phyloP scores from a whole-genome alignment of 2,113 vertebrate genomes.

The Nyctereutes procyonoides region DNA sequence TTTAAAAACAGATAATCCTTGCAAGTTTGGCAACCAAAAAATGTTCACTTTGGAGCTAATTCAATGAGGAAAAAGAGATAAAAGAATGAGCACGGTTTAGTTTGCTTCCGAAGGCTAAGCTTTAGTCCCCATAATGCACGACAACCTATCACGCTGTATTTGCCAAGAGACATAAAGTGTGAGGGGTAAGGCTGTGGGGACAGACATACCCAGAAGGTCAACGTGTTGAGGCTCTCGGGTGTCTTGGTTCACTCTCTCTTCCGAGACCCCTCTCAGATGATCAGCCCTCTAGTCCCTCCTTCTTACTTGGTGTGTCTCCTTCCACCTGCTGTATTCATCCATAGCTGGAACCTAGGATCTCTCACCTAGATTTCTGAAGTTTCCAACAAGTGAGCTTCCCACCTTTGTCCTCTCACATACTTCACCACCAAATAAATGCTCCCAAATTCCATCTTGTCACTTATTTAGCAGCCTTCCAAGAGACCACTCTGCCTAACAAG shows the following conservation, averaged over 20 bases:
- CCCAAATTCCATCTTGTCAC: background rate
- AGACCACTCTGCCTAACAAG: background rate
- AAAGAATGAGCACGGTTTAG: background rate
- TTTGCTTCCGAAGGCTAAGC: background rate
- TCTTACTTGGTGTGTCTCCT: background rate
- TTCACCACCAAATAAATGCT: background rate
- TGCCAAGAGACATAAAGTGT: background rate
- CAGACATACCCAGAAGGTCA: background rate
- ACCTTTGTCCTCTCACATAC: background rate
- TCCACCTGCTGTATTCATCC: no score
- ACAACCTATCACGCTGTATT: background rate
- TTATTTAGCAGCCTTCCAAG: background rate
- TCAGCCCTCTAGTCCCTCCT: background rate
- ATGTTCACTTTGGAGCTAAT: conserved; percentile 27
- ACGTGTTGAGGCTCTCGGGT: background rate
- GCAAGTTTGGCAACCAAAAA: background rate
- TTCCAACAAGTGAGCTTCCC: background rate
- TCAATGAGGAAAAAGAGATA: conserved; percentile 1
- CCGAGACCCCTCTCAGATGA: background rate
- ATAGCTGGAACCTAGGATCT: background rate
- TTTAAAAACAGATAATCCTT: conserved; percentile 13
- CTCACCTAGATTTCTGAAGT: background rate
- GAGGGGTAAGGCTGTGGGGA: background rate
- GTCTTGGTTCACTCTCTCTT: background rate
- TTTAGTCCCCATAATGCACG: background rate